These are phyloP conservation scores for Thermophis baileyi DNA, from an alignment of 2,113 vertebrate species.

Conservation along the genomic window DNA sequence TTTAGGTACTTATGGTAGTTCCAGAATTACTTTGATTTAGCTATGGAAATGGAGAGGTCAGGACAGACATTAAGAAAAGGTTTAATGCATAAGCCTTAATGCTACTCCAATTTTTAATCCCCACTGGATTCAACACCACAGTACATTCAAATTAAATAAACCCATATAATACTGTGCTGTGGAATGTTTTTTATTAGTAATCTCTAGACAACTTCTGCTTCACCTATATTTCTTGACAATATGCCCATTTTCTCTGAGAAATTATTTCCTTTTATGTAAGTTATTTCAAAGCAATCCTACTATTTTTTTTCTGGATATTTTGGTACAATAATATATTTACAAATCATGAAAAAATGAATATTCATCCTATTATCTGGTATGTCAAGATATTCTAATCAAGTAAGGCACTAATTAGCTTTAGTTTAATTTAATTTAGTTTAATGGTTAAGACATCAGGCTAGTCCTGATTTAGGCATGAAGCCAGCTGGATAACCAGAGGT, in stretches of 20 bases:
- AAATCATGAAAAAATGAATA: neutral
- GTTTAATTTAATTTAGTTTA: neutral
- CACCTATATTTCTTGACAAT: neutral
- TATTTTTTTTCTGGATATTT: neutral
- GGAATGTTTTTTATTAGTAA: neutral
- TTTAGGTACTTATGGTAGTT: neutral
- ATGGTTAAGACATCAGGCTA: neutral
- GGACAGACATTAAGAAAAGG: neutral
- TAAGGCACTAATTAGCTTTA: conserved; percentile 8
- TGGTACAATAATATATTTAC: neutral
- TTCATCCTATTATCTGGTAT: neutral
- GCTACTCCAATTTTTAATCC: neutral
- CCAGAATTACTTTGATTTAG: neutral
- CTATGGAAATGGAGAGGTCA: neutral
- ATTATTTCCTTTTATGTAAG: neutral
- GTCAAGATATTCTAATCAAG: conserved; percentile 25
- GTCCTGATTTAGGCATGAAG: neutral
- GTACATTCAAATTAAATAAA: neutral
- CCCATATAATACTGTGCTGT: neutral
- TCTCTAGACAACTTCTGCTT: neutral
- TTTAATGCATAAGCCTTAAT: neutral
- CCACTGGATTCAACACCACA: neutral
- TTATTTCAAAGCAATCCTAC: neutral
- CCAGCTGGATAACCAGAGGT: neutral
- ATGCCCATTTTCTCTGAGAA: neutral